phyloP scores from a whole-genome alignment of 2,797 vertebrate genomes.

The Dromococcyx pavoninus region DNA sequence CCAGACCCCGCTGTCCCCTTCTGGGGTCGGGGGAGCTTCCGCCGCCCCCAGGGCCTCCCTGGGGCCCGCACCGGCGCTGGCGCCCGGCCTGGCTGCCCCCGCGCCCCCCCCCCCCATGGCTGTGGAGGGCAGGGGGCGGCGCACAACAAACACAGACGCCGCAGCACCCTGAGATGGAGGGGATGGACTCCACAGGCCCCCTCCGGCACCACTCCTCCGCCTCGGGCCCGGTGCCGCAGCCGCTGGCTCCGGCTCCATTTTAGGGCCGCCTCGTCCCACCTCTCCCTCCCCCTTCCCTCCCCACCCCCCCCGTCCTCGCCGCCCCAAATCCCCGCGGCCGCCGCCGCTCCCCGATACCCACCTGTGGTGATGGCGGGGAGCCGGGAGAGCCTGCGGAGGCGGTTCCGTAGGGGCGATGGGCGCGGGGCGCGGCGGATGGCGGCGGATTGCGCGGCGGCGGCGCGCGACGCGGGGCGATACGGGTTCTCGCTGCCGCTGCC shows the following conservation, averaged over 20 bases:
- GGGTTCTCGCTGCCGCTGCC: constrained; percentile 36
- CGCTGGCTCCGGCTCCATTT: constrained; percentile 65
- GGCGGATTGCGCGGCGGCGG: constrained; percentile 71
- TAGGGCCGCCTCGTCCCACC: constrained; percentile 39
- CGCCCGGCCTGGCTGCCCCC: background rate
- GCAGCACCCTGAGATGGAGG: background rate
- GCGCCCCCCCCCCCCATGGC: too few relatives aligned
- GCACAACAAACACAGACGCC: background rate
- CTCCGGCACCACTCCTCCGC: background rate
- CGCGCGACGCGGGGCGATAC: constrained; percentile 51
- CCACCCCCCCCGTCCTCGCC: background rate
- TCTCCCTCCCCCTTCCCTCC: constrained; percentile 8
- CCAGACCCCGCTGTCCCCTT: too few relatives aligned
- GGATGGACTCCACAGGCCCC: too few relatives aligned
- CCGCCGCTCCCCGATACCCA: constrained; percentile 53
- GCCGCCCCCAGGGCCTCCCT: background rate
- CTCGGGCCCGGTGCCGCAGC: background rate
- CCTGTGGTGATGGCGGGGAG: constrained; percentile 73
- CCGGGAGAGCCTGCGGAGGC: constrained; percentile 55
- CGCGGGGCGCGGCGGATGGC: constrained; percentile 72
- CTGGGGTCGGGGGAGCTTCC: too few relatives aligned
- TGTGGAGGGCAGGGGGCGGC: too few relatives aligned
- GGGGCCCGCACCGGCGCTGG: background rate
- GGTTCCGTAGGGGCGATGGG: constrained; percentile 36
- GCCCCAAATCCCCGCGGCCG: background rate